phyloP scores from a whole-genome alignment of 2,113 vertebrate species.

The Poicephalus meyeri region DNA sequence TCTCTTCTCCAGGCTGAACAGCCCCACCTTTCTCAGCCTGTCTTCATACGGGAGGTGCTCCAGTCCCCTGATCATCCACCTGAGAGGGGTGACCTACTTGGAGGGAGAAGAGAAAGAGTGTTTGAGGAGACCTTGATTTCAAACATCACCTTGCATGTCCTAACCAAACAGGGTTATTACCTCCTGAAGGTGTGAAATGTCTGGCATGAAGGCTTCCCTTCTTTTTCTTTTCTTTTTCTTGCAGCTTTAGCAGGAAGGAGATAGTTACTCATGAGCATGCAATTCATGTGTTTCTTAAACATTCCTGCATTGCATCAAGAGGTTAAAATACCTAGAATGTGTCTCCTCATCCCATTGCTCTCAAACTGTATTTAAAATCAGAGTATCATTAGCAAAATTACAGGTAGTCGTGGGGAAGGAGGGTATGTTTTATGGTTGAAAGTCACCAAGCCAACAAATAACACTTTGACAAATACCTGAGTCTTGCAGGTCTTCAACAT shows the following conservation, averaged over 20 bases:
- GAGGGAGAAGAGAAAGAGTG: background rate
- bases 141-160: background rate
- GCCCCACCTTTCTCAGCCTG: too few relatives aligned
- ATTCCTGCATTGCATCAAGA: background rate
- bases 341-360: background rate
- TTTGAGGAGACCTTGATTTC: constrained; percentile 10
- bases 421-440: background rate
- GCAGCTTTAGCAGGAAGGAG: background rate
- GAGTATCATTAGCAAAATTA: background rate
- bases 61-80: too few relatives aligned
- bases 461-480: constrained; percentile 13
- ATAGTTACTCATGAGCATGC: background rate
- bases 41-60: too few relatives aligned
- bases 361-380: background rate
- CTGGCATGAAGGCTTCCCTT: background rate
- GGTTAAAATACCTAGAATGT: background rate
- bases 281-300: background rate
- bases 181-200: background rate
- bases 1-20: too few relatives aligned
- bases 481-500: constrained; percentile 45
- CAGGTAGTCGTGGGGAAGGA: background rate
- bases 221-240: background rate
- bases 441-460: background rate
- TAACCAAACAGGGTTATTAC: background rate
- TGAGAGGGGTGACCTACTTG: background rate